Evolutionary conservation across 2,797 vertebrate species (phyloP).

Genomic region (Eospalax fontanierii): DNA sequence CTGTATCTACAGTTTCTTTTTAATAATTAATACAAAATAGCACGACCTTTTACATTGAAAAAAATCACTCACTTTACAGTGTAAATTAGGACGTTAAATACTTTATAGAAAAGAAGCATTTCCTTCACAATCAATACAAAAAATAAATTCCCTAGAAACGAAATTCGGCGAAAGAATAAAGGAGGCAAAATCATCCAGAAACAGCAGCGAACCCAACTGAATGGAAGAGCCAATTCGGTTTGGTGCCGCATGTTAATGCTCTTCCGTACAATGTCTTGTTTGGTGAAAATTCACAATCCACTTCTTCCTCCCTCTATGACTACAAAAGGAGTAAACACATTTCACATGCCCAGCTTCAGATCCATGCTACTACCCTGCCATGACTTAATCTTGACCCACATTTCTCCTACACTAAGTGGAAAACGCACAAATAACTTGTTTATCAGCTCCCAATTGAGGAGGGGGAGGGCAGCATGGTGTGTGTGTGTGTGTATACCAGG

Average conservation of each 20-base stretch:
- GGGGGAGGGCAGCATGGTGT: not conserved
- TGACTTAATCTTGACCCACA: conserved; percentile 67
- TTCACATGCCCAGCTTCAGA: conserved; percentile 60
- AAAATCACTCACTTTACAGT: conserved; percentile 31
- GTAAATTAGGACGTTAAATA: conserved; percentile 50
- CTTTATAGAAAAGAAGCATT: conserved; percentile 49
- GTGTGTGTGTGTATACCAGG: not conserved
- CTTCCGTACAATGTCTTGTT: conserved; percentile 72
- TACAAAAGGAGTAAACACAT: conserved; percentile 82
- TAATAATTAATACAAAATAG: conserved; percentile 48
- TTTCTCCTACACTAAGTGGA: conserved; percentile 9
- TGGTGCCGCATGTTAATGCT: conserved; percentile 76
- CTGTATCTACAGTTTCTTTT: conserved; percentile 51
- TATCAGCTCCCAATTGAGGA: conserved; percentile 39
- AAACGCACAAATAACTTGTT: conserved; percentile 65
- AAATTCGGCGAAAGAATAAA: conserved; percentile 65
- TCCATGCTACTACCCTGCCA: conserved; percentile 38
- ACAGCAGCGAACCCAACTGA: conserved; percentile 64
- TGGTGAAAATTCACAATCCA: conserved; percentile 78
- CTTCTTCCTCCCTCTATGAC: conserved; percentile 70
- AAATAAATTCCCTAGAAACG: conserved; percentile 56
- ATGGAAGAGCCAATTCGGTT: conserved; percentile 74
- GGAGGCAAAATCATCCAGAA: conserved; percentile 68
- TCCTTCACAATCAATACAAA: conserved; percentile 67
- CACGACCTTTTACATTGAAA: conserved; percentile 52